Evolutionary conservation across 1,140 invertebrate species (phyloP).

Genomic region (Heliothis subflexa): DNA sequence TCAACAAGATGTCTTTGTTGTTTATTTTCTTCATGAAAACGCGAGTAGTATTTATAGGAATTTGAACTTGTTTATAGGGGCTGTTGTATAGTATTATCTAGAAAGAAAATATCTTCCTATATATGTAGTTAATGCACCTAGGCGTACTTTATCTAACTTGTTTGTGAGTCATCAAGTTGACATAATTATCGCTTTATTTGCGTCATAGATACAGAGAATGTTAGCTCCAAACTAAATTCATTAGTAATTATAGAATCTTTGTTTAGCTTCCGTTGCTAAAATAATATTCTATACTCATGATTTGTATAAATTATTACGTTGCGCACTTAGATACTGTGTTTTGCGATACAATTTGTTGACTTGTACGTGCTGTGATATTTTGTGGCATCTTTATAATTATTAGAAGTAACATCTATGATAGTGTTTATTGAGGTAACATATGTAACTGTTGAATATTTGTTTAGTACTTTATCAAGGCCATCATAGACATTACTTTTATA

Average conservation of each 20-base stretch:
- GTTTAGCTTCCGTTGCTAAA: conserved; percentile 71
- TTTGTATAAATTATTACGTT: conserved; percentile 59
- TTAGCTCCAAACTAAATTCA: conserved; percentile 68
- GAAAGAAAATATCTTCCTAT: too few species aligned
- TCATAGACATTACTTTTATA: conserved; percentile 38
- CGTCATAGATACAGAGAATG: conserved; percentile 59
- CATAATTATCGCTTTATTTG: conserved; percentile 51
- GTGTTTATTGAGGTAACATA: conserved; percentile 24
- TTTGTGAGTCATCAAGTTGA: conserved; percentile 24
- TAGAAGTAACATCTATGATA: conserved; percentile 49
- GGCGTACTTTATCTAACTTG: conserved; percentile 1
- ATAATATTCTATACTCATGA: conserved; percentile 59
- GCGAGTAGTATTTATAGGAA: background rate
- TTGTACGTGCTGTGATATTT: conserved; percentile 56
- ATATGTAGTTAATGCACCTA: background rate
- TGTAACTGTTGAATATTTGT: background rate
- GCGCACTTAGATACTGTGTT: conserved; percentile 8
- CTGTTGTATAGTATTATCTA: too few species aligned
- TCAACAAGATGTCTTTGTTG: background rate
- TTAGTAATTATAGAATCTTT: conserved; percentile 74
- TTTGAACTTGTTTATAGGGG: background rate
- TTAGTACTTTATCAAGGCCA: conserved; percentile 1
- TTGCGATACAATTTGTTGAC: conserved; percentile 41
- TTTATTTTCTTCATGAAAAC: background rate
- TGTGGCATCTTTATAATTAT: conserved; percentile 65